Evolutionary conservation across 1,140 invertebrate genomes (phyloP), one percentile per base, ranked within the genome.

Genomic region (Nomia melanderi): DNA sequence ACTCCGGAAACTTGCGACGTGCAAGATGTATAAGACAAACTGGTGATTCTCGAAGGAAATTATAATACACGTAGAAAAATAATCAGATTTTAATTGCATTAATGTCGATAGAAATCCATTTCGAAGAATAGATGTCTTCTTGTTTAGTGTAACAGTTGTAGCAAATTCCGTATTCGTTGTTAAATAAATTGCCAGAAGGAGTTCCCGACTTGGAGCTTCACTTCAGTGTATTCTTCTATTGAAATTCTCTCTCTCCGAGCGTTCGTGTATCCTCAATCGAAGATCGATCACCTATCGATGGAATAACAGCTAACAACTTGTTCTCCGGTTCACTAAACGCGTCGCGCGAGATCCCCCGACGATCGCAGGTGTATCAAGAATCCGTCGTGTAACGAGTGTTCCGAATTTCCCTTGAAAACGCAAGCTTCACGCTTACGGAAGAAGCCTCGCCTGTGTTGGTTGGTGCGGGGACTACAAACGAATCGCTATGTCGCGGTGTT

Each of bases 401-500:
- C 9, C 31, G 8, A 3, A 11, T 11, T 5, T 6, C 29, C 17
- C 7, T 23, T 33, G 2, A 23, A n/a, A 36, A 23, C 17, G 1
- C n/a, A 7, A 62, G 33, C n/a, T 41, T 39, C 33, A 0, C 1
- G 59, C 59, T 62, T 41, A 41, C 2, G 31, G 31, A 25, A 25
- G 11, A 4, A 25, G 8, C 3, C 33, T 12, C 23, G 59, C 12
- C n/a, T 14, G n/a, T 39, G 33, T 60, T n/a, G 25, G 17, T 31
- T 29, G 73, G 64, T 69, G n/a, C 12, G 44, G 6, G 73, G 63
- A 64, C 11, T 36, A 27, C 12, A 11, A 27, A 75, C n/a, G 12
- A 63, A 53, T 67, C 47, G 20, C 8, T n/a, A 1, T 5, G 20
- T 73, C 11, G 20, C 47, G 17, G 47, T 50, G 47, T 50, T 50